phyloP scores from a whole-genome alignment of 2,797 vertebrate species.

The Megalops cyprinoides region DNA sequence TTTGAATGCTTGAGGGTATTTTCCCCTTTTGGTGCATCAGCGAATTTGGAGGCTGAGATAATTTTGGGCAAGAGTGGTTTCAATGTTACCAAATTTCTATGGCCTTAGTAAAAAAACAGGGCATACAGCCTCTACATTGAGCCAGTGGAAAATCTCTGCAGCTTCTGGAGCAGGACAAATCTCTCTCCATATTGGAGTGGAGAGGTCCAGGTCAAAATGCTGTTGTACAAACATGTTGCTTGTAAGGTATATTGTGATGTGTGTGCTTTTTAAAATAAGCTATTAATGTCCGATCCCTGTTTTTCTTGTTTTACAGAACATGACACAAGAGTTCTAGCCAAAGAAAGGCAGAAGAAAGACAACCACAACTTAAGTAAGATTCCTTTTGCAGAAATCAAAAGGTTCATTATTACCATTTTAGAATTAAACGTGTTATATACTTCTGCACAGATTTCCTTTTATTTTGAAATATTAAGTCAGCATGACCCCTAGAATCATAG shows the following conservation, averaged over 20 bases:
- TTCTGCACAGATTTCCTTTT: no score
- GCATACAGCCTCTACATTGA: background rate
- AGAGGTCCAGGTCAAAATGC: background rate
- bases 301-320: constrained; percentile 76
- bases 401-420: background rate
- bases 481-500: no score
- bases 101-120: background rate
- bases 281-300: constrained; percentile 8
- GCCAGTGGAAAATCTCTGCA: no score
- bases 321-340: constrained; percentile 89
- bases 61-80: constrained; percentile 60
- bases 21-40: constrained; percentile 52
- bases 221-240: background rate
- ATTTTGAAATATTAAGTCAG: no score
- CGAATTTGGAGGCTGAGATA: constrained; percentile 66
- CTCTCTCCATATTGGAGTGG: background rate
- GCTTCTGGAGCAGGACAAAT: background rate
- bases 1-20: constrained; percentile 65
- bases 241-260: no score
- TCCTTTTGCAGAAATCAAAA: background rate
- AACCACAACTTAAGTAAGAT: constrained; percentile 98
- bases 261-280: no score
- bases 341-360: constrained; percentile 98
- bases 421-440: background rate
- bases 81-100: background rate